phyloP scores from a whole-genome alignment of 2,113 vertebrate species.

The Epinephelus moara region DNA sequence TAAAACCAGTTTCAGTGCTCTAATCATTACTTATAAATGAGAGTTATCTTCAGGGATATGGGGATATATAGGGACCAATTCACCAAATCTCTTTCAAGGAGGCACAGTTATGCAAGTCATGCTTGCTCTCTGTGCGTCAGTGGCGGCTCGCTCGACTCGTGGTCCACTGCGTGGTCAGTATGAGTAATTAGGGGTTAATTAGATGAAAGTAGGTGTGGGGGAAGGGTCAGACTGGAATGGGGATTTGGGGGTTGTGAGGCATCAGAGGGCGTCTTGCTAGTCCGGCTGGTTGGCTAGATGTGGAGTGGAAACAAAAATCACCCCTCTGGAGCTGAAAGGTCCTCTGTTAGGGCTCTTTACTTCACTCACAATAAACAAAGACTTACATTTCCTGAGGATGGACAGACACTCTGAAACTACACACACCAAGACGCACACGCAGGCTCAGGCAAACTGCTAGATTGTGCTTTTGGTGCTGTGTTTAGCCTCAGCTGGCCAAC shows the following conservation, averaged over 20 bases:
- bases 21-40: background rate
- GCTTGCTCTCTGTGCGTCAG: constrained; percentile 21
- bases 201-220: constrained; percentile 79
- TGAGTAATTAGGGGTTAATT: constrained; percentile 83
- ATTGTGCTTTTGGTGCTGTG: constrained; percentile 24
- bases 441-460: constrained; percentile 14
- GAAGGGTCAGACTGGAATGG: constrained; percentile 71
- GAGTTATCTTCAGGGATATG: background rate
- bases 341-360: constrained; percentile 56
- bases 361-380: constrained; percentile 74
- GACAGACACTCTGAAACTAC: constrained; percentile 46
- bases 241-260: constrained; percentile 76
- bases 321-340: constrained; percentile 49
- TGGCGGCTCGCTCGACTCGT: constrained; percentile 27
- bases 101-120: constrained; percentile 31
- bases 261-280: constrained; percentile 46
- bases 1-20: background rate
- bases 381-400: constrained; percentile 54
- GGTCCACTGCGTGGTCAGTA: constrained; percentile 74
- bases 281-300: constrained; percentile 26
- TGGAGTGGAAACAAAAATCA: constrained; percentile 58
- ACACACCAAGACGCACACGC: background rate
- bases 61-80: no score
- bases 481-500: constrained; percentile 63
- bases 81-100: background rate